Evolutionary conservation across 2,888 invertebrate genomes (phyloP), one percentile per base, ranked within the genome.

Genomic region (Amphipyra tragopoginis): DNA sequence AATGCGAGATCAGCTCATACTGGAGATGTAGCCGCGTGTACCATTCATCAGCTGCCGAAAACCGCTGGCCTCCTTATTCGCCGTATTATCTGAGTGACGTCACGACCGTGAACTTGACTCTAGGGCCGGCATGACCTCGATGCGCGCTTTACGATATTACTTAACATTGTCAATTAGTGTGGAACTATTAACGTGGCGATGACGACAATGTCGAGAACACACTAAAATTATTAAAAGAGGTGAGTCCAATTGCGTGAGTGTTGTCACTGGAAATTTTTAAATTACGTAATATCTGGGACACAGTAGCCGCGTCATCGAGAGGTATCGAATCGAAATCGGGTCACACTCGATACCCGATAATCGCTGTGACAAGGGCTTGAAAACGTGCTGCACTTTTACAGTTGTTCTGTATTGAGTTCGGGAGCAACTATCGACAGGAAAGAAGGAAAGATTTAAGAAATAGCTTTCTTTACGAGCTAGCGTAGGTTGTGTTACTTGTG

Each of bases 61-160:
- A 57, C 53, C 43, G 44, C 52, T 75, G 79, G 80, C 74, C 81
- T 77, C 74, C 67, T 73, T 71, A 49, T 26, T 57, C 69, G 67
- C 73, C 63, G 72, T 72, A 65, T 71, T 65, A 67, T 59, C 58
- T 71, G 56, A 57, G 47, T 63, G 70, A 69, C 55, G 51, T 66
- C 61, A 75, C 59, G 55, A 47, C 84, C 84, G 58, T 85, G 86
- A 86, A 86, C 86, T 86, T 86, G 86, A 82, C 82, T 80, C 40
- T 21, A 65, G 64, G 63, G 39, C 62, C 65, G 44, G 21, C 50
- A 56, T 50, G 75, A 72, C 76, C 78, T 75, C 70, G 58, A 21
- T 14, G 36, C 50, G 36, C 9, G 62, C 38, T 70, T 67, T 40
- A 63, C 40, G 29, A 34, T 56, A 42, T 49, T 42, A 44, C 15